phyloP scores from a whole-genome alignment of 1,140 invertebrate species.

The Diorhabda sublineata region DNA sequence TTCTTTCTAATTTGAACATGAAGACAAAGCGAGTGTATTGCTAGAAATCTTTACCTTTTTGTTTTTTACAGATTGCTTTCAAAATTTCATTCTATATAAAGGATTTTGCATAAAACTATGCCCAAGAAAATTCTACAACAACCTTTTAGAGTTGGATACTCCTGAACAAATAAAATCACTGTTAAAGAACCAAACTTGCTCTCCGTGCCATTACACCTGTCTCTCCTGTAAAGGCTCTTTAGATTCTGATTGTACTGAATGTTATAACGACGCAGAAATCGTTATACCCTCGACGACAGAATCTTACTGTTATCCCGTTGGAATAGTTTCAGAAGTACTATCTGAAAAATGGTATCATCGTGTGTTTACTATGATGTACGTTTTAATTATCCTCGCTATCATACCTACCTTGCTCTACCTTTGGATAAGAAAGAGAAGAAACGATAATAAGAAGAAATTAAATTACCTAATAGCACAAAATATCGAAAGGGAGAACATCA shows the following conservation, averaged over 20 bases:
- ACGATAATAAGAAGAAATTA: constrained; percentile 3
- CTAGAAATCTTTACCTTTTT: constrained; percentile 14
- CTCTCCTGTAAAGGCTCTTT: constrained; percentile 52
- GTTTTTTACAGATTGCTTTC: constrained; percentile 49
- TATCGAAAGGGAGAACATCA: constrained; percentile 14
- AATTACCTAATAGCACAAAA: constrained; percentile 5
- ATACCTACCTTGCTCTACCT: constrained; percentile 8
- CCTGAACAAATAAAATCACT: constrained; percentile 16
- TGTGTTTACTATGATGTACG: constrained; percentile 21
- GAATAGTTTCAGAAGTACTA: constrained; percentile 37
- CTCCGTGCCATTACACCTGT: constrained; percentile 58
- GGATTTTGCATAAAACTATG: constrained; percentile 48
- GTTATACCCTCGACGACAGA: constrained; percentile 33
- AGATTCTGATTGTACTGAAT: constrained; percentile 55
- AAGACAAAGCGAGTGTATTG: no score
- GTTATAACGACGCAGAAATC: constrained; percentile 52
- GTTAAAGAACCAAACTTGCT: constrained; percentile 30
- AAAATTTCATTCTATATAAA: constrained; percentile 42
- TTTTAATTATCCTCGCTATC: not conserved
- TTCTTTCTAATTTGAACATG: no score
- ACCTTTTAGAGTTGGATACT: constrained; percentile 14
- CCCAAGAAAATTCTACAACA: constrained; percentile 44
- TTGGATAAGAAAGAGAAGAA: constrained; percentile 9
- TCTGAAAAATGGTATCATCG: constrained; percentile 40
- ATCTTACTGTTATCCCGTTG: constrained; percentile 46